Evolutionary conservation across 2,113 vertebrate genomes (phyloP).

Genomic region (Shinisaurus crocodilurus): DNA sequence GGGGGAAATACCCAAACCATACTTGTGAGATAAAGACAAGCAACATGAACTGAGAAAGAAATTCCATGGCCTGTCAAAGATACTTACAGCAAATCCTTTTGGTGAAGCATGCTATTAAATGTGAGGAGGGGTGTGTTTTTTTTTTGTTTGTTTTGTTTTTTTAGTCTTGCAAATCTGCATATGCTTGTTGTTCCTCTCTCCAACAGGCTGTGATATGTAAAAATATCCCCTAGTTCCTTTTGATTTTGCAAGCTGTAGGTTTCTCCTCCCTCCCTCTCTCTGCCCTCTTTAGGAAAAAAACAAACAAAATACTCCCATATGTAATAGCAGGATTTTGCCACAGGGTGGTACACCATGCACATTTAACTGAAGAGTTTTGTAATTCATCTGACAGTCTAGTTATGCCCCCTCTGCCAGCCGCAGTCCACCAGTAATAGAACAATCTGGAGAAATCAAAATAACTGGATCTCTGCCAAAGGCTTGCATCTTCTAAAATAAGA

Average conservation of each 20-base stretch:
- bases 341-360: constrained; percentile 89
- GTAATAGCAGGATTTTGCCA: constrained; percentile 88
- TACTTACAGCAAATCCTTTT: background rate
- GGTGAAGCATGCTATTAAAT: constrained; percentile 45
- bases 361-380: constrained; percentile 79
- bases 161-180: constrained; percentile 40
- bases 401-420: constrained; percentile 72
- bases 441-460: constrained; percentile 80
- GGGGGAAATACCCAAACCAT: background rate
- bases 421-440: constrained; percentile 74
- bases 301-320: constrained; percentile 59
- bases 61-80: constrained; percentile 21
- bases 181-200: constrained; percentile 36
- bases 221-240: constrained; percentile 35
- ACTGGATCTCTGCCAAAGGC: constrained; percentile 69
- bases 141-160: background rate
- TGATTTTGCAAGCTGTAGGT: background rate
- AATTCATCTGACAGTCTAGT: constrained; percentile 77
- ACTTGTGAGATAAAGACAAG: constrained; percentile 3
- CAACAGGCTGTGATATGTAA: constrained; percentile 36
- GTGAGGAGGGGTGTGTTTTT: background rate
- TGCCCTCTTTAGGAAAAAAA: background rate
- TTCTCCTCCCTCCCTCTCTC: background rate
- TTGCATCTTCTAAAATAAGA: constrained; percentile 39
- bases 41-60: constrained; percentile 21